Evolutionary conservation across 2,113 vertebrate species (phyloP), one percentile per base, ranked within the genome.

Genomic region (Delphinus delphis): DNA sequence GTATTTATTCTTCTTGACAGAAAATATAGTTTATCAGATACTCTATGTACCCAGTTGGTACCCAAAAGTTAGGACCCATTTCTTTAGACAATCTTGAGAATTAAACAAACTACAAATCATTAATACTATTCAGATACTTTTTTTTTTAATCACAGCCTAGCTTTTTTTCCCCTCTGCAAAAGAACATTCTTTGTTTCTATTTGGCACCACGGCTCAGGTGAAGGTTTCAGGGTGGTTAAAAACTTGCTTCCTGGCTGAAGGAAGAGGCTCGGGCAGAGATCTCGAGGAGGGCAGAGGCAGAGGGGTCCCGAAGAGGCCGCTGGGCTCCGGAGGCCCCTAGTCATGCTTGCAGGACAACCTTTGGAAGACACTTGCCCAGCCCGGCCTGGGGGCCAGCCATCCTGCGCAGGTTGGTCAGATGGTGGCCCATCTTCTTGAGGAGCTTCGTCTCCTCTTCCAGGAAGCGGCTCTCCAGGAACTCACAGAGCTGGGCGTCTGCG

Each of bases 381-480:
- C 60, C 73, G 55, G 0, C 25, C 55, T 62, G 14, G 28, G 25
- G 47, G 50, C 47, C 20, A 0, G 23, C 44, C 60, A 89, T 68
- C 68, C 41, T 67, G n/a, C 6, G 25, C 65, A 97, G 77, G 44
- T 83, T 87, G 58, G 83, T 89, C 67, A 96, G 47, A 14, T 90
- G n/a, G 76, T 95, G 23, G 0, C 71, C 68, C 33, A 98, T 81
- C 73, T 97, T 96, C 87, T 97, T 96, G 36, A 97, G 92, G 88
- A 93, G 2, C 25, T 97, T 80, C 58, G 33, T 53, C 67, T 98
- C 87, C 53, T 94, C 36, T 10, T 96, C 68, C 38, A 98, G 50
- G 55, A 96, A 97, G 55, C 74, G 50, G 26, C 38, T 92, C 93
- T 96, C 65, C 83, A 97, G 79, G 71, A 98, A 95, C 4, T 74